Percentiles rank a stretch among this genome's conserved stretches.
Conservation (phyloP, 2,113 vertebrate species). For the Diadophis punctatus region DNA sequence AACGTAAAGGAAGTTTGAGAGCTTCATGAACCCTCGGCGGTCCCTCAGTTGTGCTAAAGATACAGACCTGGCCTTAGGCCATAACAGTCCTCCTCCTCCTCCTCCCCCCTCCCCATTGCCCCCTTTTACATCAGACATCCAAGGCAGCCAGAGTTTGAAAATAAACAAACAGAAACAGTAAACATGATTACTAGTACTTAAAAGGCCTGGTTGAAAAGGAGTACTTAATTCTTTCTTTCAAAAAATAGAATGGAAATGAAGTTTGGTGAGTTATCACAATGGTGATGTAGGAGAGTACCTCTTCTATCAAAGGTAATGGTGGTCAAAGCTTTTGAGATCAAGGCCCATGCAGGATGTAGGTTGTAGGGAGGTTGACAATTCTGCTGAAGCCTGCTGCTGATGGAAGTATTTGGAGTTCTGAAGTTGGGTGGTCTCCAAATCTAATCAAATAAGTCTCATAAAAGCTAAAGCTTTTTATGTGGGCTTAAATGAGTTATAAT, state of each 20-base stretch:
- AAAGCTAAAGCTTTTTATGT: no score
- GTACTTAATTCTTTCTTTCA: no score
- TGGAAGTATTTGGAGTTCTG: neutral
- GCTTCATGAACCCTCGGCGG: neutral
- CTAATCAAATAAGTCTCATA: no score
- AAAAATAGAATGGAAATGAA: no score
- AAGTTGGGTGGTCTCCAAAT: neutral
- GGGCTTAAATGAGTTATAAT: no score
- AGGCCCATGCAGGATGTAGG: neutral
- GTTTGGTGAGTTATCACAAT: neutral
- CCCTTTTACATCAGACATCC: no score
- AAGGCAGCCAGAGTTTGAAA: no score
- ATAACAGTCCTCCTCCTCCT: neutral
- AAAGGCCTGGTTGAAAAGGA: no score
- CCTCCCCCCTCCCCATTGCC: no score
- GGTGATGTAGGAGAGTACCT: neutral
- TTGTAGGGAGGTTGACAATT: neutral
- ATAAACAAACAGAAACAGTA: no score
- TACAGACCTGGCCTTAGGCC: neutral
- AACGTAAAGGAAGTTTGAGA: slow-evolving; percentile 11
- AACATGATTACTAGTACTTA: no score
- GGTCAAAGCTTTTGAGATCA: neutral
- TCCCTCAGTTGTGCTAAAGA: neutral
- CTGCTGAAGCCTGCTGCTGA: neutral
- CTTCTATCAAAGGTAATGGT: neutral